Evolutionary conservation across 2,888 invertebrate species (phyloP).

Genomic region (Pristionchus maxplancki): DNA sequence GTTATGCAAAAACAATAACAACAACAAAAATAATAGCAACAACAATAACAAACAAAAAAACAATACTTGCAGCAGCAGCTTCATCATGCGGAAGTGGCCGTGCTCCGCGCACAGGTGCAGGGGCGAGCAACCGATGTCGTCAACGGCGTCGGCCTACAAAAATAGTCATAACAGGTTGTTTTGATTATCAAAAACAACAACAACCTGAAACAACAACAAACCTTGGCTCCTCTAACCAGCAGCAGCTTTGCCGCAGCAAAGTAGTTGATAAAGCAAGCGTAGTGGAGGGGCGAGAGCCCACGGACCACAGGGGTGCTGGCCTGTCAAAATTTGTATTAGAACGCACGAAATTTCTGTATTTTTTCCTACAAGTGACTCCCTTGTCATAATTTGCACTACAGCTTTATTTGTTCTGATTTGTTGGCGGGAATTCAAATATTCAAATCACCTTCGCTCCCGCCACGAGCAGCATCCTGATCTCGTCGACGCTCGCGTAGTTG

Average conservation of each 20-base stretch:
- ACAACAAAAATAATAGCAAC: neutral
- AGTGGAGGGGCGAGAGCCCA: conserved; percentile 91
- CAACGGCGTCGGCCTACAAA: conserved; percentile 84
- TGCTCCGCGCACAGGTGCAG: conserved; percentile 90
- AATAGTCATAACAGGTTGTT: conserved; percentile 22
- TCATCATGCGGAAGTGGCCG: conserved; percentile 77
- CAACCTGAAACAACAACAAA: too few relatives aligned
- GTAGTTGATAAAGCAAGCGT: conserved; percentile 90
- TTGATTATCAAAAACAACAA: too few relatives aligned
- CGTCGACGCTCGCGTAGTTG: conserved; percentile 89
- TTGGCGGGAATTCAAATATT: conserved; percentile 79
- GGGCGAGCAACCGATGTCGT: conserved; percentile 89
- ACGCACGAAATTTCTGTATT: neutral
- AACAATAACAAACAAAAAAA: neutral
- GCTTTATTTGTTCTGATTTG: neutral
- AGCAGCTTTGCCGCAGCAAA: conserved; percentile 87
- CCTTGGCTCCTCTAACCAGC: conserved; percentile 83
- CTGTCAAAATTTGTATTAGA: conserved; percentile 73
- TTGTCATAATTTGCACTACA: neutral
- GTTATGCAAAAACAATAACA: neutral
- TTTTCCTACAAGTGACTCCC: neutral
- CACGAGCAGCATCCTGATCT: conserved; percentile 88
- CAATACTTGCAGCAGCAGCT: conserved; percentile 69
- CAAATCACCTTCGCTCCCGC: conserved; percentile 85
- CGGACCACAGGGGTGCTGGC: conserved; percentile 88